Conservation (phyloP, 2,113 vertebrate genomes). For the Dicentrarchus labrax region DNA sequence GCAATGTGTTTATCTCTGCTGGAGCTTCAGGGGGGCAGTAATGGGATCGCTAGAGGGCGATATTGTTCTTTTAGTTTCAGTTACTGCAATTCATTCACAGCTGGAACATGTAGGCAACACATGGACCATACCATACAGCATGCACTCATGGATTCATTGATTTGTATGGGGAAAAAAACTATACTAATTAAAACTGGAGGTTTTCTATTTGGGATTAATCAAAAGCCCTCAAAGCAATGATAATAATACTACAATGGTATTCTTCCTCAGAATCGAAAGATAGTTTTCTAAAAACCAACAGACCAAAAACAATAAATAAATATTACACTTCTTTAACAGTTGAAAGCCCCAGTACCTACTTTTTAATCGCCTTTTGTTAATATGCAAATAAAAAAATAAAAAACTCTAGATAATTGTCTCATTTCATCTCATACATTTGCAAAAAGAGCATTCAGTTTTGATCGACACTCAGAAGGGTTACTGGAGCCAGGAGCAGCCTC, state of each 20-base stretch:
- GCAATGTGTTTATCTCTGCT: background rate
- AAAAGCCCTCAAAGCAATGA: background rate
- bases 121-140: background rate
- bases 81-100: background rate
- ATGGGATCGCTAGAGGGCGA: slow-evolving; percentile 77
- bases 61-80: slow-evolving; percentile 66
- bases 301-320: rapidly evolving
- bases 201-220: background rate
- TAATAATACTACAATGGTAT: too few relatives aligned
- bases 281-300: background rate
- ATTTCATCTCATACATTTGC: slow-evolving; percentile 12
- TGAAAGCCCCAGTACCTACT: background rate
- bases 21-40: background rate
- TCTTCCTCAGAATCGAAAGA: too few relatives aligned
- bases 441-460: background rate
- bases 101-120: slow-evolving; percentile 28
- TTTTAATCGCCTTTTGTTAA: background rate
- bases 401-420: too few relatives aligned
- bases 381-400: background rate
- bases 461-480: background rate
- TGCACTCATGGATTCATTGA: background rate
- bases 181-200: background rate
- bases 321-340: background rate
- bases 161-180: background rate
- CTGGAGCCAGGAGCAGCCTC: background rate